Percentiles rank a stretch among this genome's conserved stretches.
These are phyloP conservation scores for Gymnoscopelus braueri DNA, from an alignment of 2,797 vertebrate species.

Conservation along the genomic window DNA sequence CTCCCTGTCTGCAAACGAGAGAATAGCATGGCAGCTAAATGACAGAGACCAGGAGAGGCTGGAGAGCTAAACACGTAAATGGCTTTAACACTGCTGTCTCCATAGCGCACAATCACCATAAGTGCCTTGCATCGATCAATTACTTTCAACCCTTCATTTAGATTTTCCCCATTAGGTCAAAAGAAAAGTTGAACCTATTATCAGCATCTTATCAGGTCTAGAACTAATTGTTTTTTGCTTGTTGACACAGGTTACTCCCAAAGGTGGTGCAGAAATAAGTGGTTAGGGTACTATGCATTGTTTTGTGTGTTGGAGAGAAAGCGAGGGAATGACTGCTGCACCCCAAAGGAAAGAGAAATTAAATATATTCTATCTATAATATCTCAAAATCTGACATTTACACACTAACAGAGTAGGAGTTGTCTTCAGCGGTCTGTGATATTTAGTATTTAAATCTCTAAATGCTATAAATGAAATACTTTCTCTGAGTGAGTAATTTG, in stretches of 20 bases:
- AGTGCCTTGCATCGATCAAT: constrained; percentile 78
- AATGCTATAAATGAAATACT: constrained; percentile 61
- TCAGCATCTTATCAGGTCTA: constrained; percentile 67
- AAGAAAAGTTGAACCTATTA: constrained; percentile 71
- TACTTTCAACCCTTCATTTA: constrained; percentile 66
- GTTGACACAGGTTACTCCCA: constrained; percentile 45
- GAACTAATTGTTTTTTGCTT: constrained; percentile 61
- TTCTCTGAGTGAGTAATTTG: constrained; percentile 66
- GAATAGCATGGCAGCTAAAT: constrained; percentile 24
- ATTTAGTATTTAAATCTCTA: constrained; percentile 73
- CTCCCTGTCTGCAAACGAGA: constrained; percentile 42
- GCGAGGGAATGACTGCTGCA: neutral
- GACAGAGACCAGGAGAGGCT: constrained; percentile 36
- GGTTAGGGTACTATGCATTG: constrained; percentile 6
- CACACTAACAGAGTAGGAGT: constrained; percentile 62
- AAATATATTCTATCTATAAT: constrained; percentile 1
- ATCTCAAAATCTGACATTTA: constrained; percentile 61
- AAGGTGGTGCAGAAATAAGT: neutral
- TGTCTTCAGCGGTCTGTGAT: constrained; percentile 64
- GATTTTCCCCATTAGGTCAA: constrained; percentile 75
- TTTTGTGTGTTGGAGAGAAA: neutral
- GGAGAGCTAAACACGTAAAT: constrained; percentile 47
- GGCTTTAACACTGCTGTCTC: constrained; percentile 63
- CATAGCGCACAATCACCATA: constrained; percentile 77
- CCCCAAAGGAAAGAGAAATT: neutral